Base-by-base conservation (phyloP, 2,797 vertebrate genomes). In the Staurois parvus region DNA sequence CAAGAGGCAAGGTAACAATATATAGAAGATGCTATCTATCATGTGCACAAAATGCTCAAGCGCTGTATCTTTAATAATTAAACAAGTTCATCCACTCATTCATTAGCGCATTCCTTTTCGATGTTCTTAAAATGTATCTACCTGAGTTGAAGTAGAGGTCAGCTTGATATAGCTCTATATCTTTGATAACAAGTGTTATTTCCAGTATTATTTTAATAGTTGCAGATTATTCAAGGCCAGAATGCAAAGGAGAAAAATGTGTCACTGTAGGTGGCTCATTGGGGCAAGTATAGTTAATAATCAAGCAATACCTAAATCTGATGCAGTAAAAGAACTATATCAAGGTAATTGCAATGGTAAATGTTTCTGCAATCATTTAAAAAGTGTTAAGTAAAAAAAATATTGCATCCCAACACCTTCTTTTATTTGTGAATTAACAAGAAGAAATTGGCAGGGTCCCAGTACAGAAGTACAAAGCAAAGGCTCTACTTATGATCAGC, bases 1-100 rank as follows among this genome's bases (percentile, higher is more conserved):
- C 66, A 86, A 82, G 79, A 40, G 24, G 42, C 8, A 59, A 42
- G 76, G 45, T 81, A 85, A 85, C 78, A 85, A 85, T 76, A 81
- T 68, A 85, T 68, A 75, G 64, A 78, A 45, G 11, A 79, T 40
- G 26, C 32, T 62, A 37, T 73, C 59, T 75, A 72, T 67, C 45
- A 24, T 81, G 52, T 42, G 80, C 59, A 59, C 52, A 72, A 83
- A 83, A 72, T 73, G 52, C 21, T 62, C 52, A 40, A 62, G 32
- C 12, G 32, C 56, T 81, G 37, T 81, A 30, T 34, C 74, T 48
- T 76, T 76, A 76, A 76, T 52, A 34, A 76, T 76, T 59, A 56
- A 76, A 56, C 30, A 59, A 59, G 45, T 59, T 26, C 26, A 73
- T 28, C 72, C 40, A 45, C 40, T n/a, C 48, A 59, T 70, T 59